Evolutionary conservation across 2,797 vertebrate genomes (phyloP), one percentile per base, ranked within the genome.

Genomic region (Syngnathus acus): DNA sequence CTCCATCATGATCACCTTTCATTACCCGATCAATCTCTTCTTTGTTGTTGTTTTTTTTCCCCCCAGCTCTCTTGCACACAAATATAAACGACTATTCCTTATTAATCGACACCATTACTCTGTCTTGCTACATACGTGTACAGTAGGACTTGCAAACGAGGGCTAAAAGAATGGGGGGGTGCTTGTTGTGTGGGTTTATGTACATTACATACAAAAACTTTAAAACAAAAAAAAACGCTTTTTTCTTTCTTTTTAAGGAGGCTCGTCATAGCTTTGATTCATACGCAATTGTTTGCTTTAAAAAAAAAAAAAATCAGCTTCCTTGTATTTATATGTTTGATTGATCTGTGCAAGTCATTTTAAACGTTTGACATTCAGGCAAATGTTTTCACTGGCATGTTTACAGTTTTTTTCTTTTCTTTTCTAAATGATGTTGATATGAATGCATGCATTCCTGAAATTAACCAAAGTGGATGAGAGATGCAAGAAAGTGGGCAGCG

Each of bases 381-480:
- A 45, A 62, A 61, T 83, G 80, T 86, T 85, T 85, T 77, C 83
- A 79, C 65, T 26, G 78, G 87, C 84, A 87, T 88, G 87, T 87
- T 78, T 78, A 72, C 80, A 37, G 26, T 6, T 32, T 8, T 55
- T 55, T 55, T 2, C n/a, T 68, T 74, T 76, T 64, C 68, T 39
- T 9, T 40, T 54, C 19, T 40, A 53, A 66, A 54, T 72, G 67
- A 82, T 81, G 72, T 72, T 82, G 68, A 84, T 75, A 76, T 85
- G 85, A 83, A 88, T 80, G 86, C 86, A 89, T 88, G 86, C 78
- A 82, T 86, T 88, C 85, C 82, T 83, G 73, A 78, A 83, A 78
- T 79, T 65, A 79, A 84, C 82, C 84, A 86, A 85, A 85, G 84
- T 80, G 80, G 66, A 74, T 73, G 74, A 78, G 64, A 71, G 70